These are phyloP conservation scores for Clarias fuscus DNA, from an alignment of 2,797 vertebrate species.

Conservation along the genomic window DNA sequence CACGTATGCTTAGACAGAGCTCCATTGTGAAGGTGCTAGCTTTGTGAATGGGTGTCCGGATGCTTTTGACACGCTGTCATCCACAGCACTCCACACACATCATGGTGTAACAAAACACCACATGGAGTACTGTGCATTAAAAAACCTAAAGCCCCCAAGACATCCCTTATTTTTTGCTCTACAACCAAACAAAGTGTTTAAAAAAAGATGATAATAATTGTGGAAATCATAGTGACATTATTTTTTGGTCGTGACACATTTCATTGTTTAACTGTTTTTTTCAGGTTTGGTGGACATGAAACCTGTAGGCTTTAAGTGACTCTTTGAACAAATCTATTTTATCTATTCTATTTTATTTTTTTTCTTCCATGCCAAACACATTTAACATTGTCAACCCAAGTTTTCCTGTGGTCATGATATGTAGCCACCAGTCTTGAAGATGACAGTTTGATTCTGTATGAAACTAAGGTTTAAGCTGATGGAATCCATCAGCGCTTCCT, in stretches of 20 bases:
- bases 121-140: neutral
- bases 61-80: slow-evolving; percentile 48
- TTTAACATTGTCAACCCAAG: neutral
- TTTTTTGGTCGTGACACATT: neutral
- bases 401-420: neutral
- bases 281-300: neutral
- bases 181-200: neutral
- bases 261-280: neutral
- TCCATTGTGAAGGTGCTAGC: slow-evolving; percentile 51
- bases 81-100: slow-evolving; percentile 20
- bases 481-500: no score
- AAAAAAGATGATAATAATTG: neutral
- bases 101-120: slow-evolving; percentile 17
- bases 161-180: neutral
- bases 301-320: neutral
- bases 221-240: neutral
- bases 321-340: neutral
- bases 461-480: neutral
- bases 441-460: neutral
- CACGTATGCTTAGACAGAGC: slow-evolving; percentile 31
- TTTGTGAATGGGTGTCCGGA: slow-evolving; percentile 49
- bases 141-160: neutral
- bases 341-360: no score
- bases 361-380: neutral
- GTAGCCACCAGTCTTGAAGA: neutral